Conservation (phyloP, 2,113 vertebrate genomes). For the Hylia prasina region DNA sequence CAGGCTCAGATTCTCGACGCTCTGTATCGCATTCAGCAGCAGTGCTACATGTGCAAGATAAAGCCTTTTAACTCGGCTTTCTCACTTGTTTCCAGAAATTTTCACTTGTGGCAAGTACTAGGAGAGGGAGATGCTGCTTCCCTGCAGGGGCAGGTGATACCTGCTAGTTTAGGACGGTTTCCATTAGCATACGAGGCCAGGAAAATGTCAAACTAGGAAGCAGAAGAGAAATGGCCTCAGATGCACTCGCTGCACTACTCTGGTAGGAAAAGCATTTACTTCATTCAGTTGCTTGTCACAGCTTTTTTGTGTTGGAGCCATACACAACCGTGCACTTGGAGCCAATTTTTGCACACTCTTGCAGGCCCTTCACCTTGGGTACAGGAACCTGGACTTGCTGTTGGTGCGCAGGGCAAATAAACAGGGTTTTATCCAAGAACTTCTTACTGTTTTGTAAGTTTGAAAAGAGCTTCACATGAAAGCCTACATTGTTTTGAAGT, state of each 20-base stretch:
- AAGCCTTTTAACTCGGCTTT: constrained; percentile 35
- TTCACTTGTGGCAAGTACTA: constrained; percentile 41
- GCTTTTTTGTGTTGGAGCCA: constrained; percentile 44
- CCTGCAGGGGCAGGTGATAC: constrained; percentile 59
- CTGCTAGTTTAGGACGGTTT: constrained; percentile 58
- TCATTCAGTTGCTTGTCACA: constrained; percentile 45
- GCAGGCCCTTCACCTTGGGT: not conserved
- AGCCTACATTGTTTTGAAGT: constrained; percentile 60
- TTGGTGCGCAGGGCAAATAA: not conserved
- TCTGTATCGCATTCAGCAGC: constrained; percentile 7
- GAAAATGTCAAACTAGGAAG: constrained; percentile 53
- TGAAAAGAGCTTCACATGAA: constrained; percentile 56
- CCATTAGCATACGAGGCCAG: constrained; percentile 54
- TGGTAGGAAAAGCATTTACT: constrained; percentile 21
- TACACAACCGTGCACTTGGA: not conserved
- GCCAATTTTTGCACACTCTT: not conserved
- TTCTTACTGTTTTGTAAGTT: constrained; percentile 32
- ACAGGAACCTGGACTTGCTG: not conserved
- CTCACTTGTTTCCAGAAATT: constrained; percentile 51
- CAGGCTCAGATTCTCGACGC: not conserved
- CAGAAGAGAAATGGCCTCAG: constrained; percentile 55
- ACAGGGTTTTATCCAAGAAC: constrained; percentile 19
- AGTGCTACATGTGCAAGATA: not conserved
- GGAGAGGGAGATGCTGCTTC: constrained; percentile 41
- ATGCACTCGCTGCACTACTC: constrained; percentile 47